Base-by-base conservation (phyloP, 1,140 invertebrate species). In the Drosophila melanica region DNA sequence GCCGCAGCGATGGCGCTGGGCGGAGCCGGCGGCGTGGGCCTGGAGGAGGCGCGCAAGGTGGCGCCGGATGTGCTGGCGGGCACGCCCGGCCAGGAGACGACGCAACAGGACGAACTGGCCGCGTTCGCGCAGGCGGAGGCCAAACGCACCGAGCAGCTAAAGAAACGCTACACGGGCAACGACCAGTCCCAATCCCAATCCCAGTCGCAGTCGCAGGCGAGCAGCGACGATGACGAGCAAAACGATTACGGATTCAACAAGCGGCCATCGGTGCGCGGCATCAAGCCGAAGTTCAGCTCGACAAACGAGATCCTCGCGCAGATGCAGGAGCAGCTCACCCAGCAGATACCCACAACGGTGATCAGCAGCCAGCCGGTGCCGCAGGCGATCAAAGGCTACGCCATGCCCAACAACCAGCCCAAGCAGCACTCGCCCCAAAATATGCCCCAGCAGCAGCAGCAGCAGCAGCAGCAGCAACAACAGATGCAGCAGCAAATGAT, bases 231-330 rank as follows among this genome's bases (percentile, higher is more conserved):
- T 12, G 95, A 97, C 63, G 97, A 97, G 81, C 94, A 96, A 69
- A 97, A 97, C 71, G 96, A 97, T 80, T 97, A 98, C 72, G 97
- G 97, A 5, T 98, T 98, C 90, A 96, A 96, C 79, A 93, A 96
- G n/a, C 93, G 97, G 8, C 97, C 97, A 0, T 96, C 96, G 0
- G 97, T 98, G 1, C 93, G 96, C 0, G 93, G 94, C 16, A 94
- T 94, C 16, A 94, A 94, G 76, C 93, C 93, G 12, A 92, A 91
- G 68, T 92, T 92, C 11, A 95, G 96, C 27, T 95, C 95, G 0
- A 96, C 96, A 0, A 95, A 95, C 41, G 96, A 97, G 79, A 96
- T 97, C 10, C 92, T 97, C 0, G 95, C 97, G 75, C 96, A 97
- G 71, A 96, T 96, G 93, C 95, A 96, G 90, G 94, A 94, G 50